Evolutionary conservation across 2,888 invertebrate species (phyloP).

Genomic region (Stenurella melanura): DNA sequence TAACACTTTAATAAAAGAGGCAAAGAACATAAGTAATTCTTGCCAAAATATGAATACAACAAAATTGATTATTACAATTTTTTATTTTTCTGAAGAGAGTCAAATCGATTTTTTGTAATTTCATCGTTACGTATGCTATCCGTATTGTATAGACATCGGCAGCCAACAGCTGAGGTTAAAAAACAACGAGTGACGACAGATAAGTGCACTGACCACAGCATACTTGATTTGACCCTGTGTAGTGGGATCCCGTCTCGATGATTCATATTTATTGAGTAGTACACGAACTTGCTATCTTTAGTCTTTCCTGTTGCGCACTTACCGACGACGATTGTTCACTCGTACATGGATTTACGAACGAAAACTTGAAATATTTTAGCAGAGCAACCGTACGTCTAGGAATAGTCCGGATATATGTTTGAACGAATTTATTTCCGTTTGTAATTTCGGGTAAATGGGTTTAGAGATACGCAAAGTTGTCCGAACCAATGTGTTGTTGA

Average conservation of each 20-base stretch:
- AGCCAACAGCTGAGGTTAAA: constrained; percentile 42
- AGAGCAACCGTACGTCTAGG: too few relatives aligned
- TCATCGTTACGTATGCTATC: constrained; percentile 9
- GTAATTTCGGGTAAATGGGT: background rate
- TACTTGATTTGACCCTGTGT: constrained; percentile 47
- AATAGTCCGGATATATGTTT: background rate
- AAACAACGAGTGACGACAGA: constrained; percentile 45
- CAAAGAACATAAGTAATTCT: too few relatives aligned
- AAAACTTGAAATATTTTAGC: too few relatives aligned
- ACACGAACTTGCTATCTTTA: constrained; percentile 31
- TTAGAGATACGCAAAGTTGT: too few relatives aligned
- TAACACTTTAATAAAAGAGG: too few relatives aligned
- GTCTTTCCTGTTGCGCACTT: constrained; percentile 14
- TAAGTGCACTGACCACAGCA: constrained; percentile 54
- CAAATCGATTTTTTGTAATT: background rate
- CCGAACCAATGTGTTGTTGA: too few relatives aligned
- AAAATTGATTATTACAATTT: too few relatives aligned
- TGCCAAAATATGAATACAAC: too few relatives aligned
- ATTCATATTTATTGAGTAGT: constrained; percentile 28
- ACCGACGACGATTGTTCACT: background rate
- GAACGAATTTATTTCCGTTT: background rate
- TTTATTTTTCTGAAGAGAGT: background rate
- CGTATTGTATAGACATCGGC: constrained; percentile 14
- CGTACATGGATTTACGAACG: background rate
- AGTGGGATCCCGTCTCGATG: constrained; percentile 43